Percentiles rank a stretch among this genome's conserved stretches.
Conservation (phyloP, 2,113 vertebrate genomes). For the Nothobranchius kuhntae region DNA sequence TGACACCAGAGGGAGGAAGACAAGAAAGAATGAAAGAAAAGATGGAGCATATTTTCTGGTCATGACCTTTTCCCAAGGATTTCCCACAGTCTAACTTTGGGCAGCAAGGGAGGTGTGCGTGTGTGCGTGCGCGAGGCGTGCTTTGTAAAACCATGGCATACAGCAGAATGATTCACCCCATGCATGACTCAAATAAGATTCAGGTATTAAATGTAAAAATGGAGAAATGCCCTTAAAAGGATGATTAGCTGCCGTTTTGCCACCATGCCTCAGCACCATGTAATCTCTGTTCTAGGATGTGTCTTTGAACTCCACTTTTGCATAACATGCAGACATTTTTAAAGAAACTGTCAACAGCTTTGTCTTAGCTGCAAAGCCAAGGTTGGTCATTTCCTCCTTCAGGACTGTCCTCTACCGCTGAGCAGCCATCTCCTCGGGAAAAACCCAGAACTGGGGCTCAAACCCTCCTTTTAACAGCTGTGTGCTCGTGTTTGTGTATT, state of each 20-base stretch:
- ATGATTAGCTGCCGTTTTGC: neutral
- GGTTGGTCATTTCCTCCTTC: conserved; percentile 42
- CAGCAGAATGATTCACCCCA: conserved; percentile 27
- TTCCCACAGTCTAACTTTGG: conserved; percentile 65
- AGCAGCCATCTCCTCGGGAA: conserved; percentile 12
- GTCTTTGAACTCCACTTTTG: neutral
- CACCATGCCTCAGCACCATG: neutral
- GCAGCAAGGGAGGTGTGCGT: conserved; percentile 20
- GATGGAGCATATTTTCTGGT: conserved; percentile 56
- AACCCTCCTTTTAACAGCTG: conserved; percentile 50
- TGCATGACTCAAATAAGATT: conserved; percentile 2
- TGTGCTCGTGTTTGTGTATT: conserved; percentile 33
- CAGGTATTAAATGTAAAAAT: neutral
- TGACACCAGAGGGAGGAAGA: conserved; percentile 35
- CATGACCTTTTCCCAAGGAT: conserved; percentile 65
- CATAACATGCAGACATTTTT: neutral
- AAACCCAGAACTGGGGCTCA: conserved; percentile 29
- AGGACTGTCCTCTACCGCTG: conserved; percentile 25
- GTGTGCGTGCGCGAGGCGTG: conserved; percentile 1
- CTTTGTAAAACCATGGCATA: conserved; percentile 6
- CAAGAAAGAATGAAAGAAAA: conserved; percentile 27
- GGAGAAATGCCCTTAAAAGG: conserved; percentile 2
- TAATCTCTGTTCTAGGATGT: too few relatives aligned
- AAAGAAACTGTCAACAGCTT: conserved; percentile 14
- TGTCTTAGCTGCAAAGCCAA: conserved; percentile 15